These are phyloP conservation scores for Lampris incognitus DNA, from an alignment of 2,113 vertebrate genomes.

Conservation along the genomic window DNA sequence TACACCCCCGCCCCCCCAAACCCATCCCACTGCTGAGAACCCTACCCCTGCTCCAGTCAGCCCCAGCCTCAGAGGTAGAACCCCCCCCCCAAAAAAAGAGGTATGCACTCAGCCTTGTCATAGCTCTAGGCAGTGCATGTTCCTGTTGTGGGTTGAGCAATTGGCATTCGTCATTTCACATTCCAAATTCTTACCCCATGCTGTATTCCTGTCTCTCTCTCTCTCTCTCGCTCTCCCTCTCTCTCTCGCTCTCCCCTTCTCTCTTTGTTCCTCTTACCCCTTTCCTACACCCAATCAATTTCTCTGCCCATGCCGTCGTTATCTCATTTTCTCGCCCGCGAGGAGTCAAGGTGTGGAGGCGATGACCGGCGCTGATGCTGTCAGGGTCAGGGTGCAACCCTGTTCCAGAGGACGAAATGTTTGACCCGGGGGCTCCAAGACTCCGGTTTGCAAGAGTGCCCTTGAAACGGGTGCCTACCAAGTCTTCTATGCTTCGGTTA, in stretches of 20 bases:
- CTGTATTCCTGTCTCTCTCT: constrained; percentile 62
- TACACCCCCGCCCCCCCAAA: constrained; percentile 22
- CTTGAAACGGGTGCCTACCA: constrained; percentile 72
- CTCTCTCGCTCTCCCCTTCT: constrained; percentile 29
- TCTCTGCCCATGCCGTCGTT: constrained; percentile 39
- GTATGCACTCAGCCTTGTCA: constrained; percentile 79
- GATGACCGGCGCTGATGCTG: constrained; percentile 54
- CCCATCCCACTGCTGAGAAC: constrained; percentile 19
- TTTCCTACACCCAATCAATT: constrained; percentile 33
- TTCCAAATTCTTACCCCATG: constrained; percentile 81
- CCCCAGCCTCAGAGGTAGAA: constrained; percentile 48
- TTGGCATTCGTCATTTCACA: constrained; percentile 85
- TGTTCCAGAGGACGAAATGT: constrained; percentile 55
- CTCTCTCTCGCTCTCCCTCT: constrained; percentile 28
- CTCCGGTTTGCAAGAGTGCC: constrained; percentile 74
- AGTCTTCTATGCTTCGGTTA: constrained; percentile 73
- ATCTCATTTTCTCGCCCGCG: constrained; percentile 25
- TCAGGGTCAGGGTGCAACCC: constrained; percentile 17
- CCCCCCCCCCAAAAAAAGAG: constrained; percentile 63
- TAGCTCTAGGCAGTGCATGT: constrained; percentile 83
- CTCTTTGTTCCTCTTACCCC: background rate
- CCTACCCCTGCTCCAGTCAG: constrained; percentile 40
- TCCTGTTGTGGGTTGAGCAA: constrained; percentile 86
- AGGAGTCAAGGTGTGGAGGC: constrained; percentile 39
- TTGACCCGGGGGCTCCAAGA: constrained; percentile 67